These are phyloP conservation scores for Brachypodius melanocephalos DNA, from an alignment of 2,113 vertebrate genomes.

Conservation along the genomic window DNA sequence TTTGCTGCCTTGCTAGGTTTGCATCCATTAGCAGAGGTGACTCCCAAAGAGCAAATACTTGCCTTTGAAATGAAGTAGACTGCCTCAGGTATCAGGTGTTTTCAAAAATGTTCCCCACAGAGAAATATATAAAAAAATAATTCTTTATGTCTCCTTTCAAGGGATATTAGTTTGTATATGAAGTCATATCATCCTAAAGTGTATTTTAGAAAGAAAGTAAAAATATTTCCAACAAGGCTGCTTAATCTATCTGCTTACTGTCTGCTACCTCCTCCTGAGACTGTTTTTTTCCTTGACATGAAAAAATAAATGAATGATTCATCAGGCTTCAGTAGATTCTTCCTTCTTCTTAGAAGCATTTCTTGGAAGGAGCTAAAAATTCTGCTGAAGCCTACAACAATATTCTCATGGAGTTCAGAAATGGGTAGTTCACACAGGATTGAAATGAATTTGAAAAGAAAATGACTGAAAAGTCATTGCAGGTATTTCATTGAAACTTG, in stretches of 20 bases:
- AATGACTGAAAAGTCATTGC: neutral
- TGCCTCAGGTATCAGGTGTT: neutral
- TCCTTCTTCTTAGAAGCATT: neutral
- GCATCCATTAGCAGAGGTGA: neutral
- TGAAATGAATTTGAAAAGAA: neutral
- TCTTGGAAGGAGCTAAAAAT: neutral
- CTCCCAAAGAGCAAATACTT: neutral
- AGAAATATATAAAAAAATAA: neutral
- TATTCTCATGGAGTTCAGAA: neutral
- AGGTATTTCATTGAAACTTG: neutral
- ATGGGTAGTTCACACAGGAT: neutral
- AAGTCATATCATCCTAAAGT: neutral
- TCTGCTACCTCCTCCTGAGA: neutral
- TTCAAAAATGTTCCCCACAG: neutral
- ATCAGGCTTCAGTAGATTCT: neutral
- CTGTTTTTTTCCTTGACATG: neutral
- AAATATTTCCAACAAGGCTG: neutral
- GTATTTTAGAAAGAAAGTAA: neutral
- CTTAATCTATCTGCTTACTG: neutral
- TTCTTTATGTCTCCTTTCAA: neutral
- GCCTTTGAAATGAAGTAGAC: constrained; percentile 10
- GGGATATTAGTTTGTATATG: neutral
- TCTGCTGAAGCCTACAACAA: neutral
- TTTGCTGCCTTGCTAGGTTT: neutral
- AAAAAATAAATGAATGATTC: neutral